Evolutionary conservation across 2,113 vertebrate genomes (phyloP), one percentile per base, ranked within the genome.

Genomic region (Tautogolabrus adspersus): DNA sequence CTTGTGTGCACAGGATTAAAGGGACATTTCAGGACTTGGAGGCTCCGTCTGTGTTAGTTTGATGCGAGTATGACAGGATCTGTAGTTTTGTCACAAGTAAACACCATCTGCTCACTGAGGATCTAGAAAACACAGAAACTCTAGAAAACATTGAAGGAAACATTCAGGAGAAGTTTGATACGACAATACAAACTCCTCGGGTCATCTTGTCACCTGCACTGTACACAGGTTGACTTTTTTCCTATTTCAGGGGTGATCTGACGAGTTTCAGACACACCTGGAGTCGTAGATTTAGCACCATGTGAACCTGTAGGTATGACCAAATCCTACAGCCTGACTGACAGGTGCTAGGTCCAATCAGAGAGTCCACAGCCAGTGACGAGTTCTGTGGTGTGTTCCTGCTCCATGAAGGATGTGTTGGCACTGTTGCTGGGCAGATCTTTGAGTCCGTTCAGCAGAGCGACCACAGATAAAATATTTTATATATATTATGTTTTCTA

Each of bases 221-320:
- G 40, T 42, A 6, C 40, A 42, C 40, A 42, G 40, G 8, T 42
- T 10, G 40, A 42, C 40, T 42, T 42, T 66, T 22, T 34, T 49
- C 37, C 2, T 76, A 42, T 70, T 62, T 16, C 3, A 26, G 34
- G 34, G 66, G 72, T 18, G 56, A 67, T 54, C 74, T 49, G 67
- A 54, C 1, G 4, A 46, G 13, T 19, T 79, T 63, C 58, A 72
- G 66, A 75, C 68, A 72, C 71, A 72, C 55, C 66, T 66, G 0
- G 12, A 69, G 78, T 77, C 15, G 1, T 73, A 83, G 57, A 66
- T 81, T 74, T 93, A 93, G 93, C 94, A 95, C 94, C 94, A 89
- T 86, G 79, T 87, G 85, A 77, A 72, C 81, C 66, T 80, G 81
- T 70, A 47, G 79, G 72, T 4, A 23, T 57, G 51, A 49, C 70